Evolutionary conservation across 2,888 invertebrate species (phyloP).

Genomic region (Epinotia bilunana): DNA sequence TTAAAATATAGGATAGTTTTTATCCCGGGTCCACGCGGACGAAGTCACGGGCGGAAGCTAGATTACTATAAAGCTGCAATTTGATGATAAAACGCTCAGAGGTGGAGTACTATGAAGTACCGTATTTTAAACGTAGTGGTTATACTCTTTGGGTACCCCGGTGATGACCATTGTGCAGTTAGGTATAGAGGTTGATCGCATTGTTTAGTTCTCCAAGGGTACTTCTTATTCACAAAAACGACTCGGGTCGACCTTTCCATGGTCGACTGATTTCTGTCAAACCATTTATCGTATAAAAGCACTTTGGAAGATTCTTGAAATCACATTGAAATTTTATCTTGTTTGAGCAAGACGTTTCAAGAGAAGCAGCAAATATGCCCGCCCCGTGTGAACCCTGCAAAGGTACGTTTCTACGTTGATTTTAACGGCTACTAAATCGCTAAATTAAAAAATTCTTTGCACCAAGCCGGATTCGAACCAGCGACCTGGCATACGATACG

Average conservation of each 20-base stretch:
- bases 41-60: too few relatives aligned
- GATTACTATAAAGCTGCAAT: too few relatives aligned
- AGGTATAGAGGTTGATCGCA: neutral
- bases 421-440: too few relatives aligned
- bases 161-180: neutral
- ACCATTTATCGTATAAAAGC: constrained; percentile 24
- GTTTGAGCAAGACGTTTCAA: constrained; percentile 7
- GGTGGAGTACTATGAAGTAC: too few relatives aligned
- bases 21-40: too few relatives aligned
- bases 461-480: too few relatives aligned
- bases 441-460: too few relatives aligned
- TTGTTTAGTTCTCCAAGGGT: constrained; percentile 17
- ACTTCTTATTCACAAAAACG: constrained; percentile 18
- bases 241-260: constrained; percentile 8
- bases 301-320: neutral
- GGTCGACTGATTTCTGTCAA: neutral
- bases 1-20: too few relatives aligned
- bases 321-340: constrained; percentile 5
- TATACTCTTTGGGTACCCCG: too few relatives aligned
- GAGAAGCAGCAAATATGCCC: constrained; percentile 68
- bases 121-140: too few relatives aligned
- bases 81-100: too few relatives aligned
- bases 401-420: constrained; percentile 66
- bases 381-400: constrained; percentile 84
- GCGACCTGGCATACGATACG: too few relatives aligned